These are phyloP conservation scores for Penelope pileata DNA, from an alignment of 2,113 vertebrate genomes.

Conservation along the genomic window DNA sequence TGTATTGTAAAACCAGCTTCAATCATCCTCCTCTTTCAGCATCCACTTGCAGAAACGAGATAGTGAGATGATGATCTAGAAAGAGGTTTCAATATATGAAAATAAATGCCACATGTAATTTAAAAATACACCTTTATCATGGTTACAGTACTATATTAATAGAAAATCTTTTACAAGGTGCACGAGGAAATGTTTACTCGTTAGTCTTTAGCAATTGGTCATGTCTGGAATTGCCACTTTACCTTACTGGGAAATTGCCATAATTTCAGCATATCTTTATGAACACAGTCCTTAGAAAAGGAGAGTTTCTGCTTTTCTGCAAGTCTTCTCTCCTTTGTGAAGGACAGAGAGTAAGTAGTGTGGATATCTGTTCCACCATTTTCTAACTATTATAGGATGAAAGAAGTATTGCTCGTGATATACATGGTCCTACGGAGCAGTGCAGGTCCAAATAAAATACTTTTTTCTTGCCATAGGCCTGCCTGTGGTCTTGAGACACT, in stretches of 20 bases:
- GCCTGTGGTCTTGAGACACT: background rate
- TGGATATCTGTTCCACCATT: rapidly evolving
- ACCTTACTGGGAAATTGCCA: background rate
- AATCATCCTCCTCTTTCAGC: background rate
- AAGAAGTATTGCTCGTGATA: background rate
- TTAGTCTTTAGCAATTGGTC: background rate
- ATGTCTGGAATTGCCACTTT: background rate
- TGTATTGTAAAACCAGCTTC: background rate
- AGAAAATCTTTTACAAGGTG: background rate
- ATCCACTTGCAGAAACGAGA: background rate
- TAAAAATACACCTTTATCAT: background rate
- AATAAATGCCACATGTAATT: background rate
- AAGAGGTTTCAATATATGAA: background rate
- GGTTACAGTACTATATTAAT: rapidly evolving
- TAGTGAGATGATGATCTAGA: no score
- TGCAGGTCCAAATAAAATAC: background rate
- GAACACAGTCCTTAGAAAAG: background rate
- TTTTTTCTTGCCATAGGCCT: background rate
- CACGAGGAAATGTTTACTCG: background rate
- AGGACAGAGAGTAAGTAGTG: rapidly evolving
- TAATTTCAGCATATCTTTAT: rapidly evolving
- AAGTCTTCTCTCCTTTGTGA: background rate
- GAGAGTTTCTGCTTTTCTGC: background rate
- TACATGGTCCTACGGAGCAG: rapidly evolving
- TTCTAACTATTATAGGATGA: no score